Evolutionary conservation across 2,888 invertebrate genomes (phyloP).

Genomic region (Drosophila infuscata): DNA sequence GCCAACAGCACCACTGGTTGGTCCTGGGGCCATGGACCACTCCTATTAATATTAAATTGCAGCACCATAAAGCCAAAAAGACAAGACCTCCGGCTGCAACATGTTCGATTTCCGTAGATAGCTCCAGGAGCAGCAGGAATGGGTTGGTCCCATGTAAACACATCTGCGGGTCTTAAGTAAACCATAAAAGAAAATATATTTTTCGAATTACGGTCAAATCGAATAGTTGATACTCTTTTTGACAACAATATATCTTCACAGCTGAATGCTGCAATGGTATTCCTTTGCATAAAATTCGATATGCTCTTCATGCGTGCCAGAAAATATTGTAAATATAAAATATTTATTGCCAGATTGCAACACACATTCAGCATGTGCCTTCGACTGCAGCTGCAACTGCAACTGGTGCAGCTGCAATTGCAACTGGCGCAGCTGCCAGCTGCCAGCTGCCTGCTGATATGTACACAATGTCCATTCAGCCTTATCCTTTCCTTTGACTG

Average conservation of each 20-base stretch:
- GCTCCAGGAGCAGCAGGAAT: neutral
- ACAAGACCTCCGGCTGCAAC: constrained; percentile 37
- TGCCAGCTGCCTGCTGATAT: constrained; percentile 31
- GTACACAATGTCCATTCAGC: constrained; percentile 53
- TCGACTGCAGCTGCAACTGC: constrained; percentile 13
- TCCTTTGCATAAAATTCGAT: constrained; percentile 1
- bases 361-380: constrained; percentile 51
- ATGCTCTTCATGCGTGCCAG: constrained; percentile 12
- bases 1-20: constrained; percentile 9
- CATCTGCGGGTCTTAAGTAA: constrained; percentile 41
- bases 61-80: constrained; percentile 57
- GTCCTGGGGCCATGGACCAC: constrained; percentile 8
- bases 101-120: constrained; percentile 26
- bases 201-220: neutral
- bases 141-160: constrained; percentile 23
- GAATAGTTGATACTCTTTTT: constrained; percentile 27
- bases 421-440: neutral
- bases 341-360: constrained; percentile 75
- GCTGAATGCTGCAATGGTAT: neutral
- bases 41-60: constrained; percentile 67
- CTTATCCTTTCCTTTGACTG: constrained; percentile 66
- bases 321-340: constrained; percentile 66
- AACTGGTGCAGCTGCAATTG: constrained; percentile 7
- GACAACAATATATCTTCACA: neutral
- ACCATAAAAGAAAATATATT: constrained; percentile 42